A percentile compares a stretch with the other conserved stretches of the same genome.
phyloP scores from a whole-genome alignment of 2,113 vertebrate species.

The Notechis scutatus region DNA sequence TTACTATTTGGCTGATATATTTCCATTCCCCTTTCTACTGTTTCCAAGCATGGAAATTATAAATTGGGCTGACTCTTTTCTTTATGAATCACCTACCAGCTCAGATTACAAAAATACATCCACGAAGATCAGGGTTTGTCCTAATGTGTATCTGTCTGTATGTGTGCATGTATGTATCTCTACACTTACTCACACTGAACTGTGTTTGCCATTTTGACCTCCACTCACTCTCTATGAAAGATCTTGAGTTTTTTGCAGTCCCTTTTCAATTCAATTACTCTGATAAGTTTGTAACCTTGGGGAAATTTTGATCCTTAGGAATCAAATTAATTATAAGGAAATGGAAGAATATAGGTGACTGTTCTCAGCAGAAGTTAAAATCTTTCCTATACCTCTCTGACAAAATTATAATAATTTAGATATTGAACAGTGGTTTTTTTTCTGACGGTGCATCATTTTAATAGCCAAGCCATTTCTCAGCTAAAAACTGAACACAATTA shows the following conservation, averaged over 20 bases:
- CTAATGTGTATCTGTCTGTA: not conserved
- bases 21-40: not conserved
- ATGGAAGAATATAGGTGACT: not conserved
- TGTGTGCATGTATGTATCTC: not conserved
- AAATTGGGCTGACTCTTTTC: not conserved
- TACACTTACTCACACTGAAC: not conserved
- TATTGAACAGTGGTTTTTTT: not conserved
- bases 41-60: not conserved
- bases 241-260: not conserved
- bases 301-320: not conserved
- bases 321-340: not conserved
- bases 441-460: not conserved
- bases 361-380: not conserved
- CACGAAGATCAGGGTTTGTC: not conserved
- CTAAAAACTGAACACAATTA: not conserved
- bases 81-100: not conserved
- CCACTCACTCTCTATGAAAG: not conserved
- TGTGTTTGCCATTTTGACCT: not conserved
- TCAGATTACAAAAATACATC: not conserved
- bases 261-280: not conserved
- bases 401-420: not conserved
- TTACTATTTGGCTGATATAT: not conserved
- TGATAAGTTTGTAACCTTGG: not conserved
- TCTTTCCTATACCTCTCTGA: not conserved
- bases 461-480: not conserved